Conservation (phyloP, 1,140 invertebrate genomes). For the Euschistus heros region DNA sequence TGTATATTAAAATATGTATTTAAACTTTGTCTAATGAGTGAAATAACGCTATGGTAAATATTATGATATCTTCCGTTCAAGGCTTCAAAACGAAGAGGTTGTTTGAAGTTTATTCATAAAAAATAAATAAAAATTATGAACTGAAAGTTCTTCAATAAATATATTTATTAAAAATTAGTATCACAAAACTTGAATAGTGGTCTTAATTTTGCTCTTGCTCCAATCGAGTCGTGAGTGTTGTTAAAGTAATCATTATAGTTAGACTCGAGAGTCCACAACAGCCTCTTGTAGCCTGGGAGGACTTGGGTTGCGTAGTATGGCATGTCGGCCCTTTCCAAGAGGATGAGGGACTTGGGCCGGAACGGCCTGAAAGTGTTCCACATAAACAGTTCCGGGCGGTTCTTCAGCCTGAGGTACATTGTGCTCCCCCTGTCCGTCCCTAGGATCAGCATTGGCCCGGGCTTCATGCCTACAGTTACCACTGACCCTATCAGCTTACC, state of each 20-base stretch:
- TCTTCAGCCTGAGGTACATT: constrained; percentile 27
- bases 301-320: constrained; percentile 47
- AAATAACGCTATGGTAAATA: no score
- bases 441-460: constrained; percentile 25
- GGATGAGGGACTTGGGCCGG: constrained; percentile 40
- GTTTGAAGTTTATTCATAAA: no score
- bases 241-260: constrained; percentile 52
- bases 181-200: background rate
- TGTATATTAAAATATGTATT: no score
- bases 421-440: constrained; percentile 23
- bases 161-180: background rate
- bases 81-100: no score
- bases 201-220: background rate
- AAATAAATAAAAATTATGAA: no score
- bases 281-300: constrained; percentile 41
- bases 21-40: no score
- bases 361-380: constrained; percentile 48
- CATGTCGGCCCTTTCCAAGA: constrained; percentile 41
- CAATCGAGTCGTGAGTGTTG: constrained; percentile 30
- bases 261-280: constrained; percentile 50
- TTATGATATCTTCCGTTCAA: no score
- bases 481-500: constrained; percentile 19
- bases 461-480: constrained; percentile 25
- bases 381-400: constrained; percentile 3
- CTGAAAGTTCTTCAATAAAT: no score